Percentiles rank a stretch among this genome's conserved stretches.
Conservation (phyloP, 1,140 invertebrate genomes). For the Proctacanthus coquilletti region DNA sequence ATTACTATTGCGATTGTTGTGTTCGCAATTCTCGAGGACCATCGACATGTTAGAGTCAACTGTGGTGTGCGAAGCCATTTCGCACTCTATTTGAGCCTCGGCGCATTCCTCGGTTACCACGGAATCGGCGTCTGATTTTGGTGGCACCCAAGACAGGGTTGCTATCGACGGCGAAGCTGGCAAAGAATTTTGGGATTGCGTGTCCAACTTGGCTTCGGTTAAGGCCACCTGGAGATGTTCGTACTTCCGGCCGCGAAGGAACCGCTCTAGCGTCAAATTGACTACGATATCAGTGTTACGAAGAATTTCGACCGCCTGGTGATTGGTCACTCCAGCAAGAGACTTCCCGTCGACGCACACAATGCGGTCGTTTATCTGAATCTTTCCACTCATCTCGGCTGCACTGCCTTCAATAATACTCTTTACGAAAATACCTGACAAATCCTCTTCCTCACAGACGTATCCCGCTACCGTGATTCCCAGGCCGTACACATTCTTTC, state of each 20-base stretch:
- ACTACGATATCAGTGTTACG: constrained; percentile 71
- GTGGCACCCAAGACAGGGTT: constrained; percentile 54
- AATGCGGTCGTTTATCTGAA: constrained; percentile 85
- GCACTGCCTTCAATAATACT: constrained; percentile 84
- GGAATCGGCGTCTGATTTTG: constrained; percentile 35
- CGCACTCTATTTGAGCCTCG: constrained; percentile 36
- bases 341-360: constrained; percentile 70
- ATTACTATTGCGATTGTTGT: too few relatives aligned
- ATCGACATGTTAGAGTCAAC: constrained; percentile 39
- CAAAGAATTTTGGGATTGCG: constrained; percentile 34
- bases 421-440: constrained; percentile 86
- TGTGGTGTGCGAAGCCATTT: constrained; percentile 46
- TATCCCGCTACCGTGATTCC: constrained; percentile 52
- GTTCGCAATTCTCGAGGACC: constrained; percentile 26
- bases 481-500: constrained; percentile 48
- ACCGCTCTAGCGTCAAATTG: constrained; percentile 65
- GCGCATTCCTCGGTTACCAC: constrained; percentile 32
- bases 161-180: constrained; percentile 54
- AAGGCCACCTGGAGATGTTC: constrained; percentile 77
- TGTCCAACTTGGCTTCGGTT: constrained; percentile 43
- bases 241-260: constrained; percentile 73
- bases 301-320: constrained; percentile 74
- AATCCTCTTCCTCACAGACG: constrained; percentile 63
- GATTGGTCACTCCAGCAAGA: constrained; percentile 71
- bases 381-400: constrained; percentile 72